A percentile compares a stretch with the other conserved stretches of the same genome.
Evolutionary conservation across 2,113 vertebrate genomes (phyloP).

Genomic region (Mormoops blainvillei): DNA sequence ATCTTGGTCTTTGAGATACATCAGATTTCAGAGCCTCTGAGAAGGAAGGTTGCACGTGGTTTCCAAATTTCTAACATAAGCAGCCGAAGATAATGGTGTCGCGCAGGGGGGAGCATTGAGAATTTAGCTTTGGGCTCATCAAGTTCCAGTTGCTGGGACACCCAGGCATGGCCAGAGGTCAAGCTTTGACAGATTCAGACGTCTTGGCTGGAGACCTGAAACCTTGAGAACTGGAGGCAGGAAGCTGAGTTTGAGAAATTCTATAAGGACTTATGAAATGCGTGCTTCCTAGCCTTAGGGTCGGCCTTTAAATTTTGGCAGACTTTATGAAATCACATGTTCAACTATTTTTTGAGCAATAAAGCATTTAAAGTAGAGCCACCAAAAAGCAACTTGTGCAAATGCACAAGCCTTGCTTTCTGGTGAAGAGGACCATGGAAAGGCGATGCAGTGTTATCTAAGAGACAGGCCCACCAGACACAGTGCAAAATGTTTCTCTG

Average conservation of each 20-base stretch:
- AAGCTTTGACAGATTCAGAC: neutral
- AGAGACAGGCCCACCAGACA: neutral
- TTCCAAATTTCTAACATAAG: neutral
- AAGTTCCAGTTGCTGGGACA: neutral
- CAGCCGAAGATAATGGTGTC: neutral
- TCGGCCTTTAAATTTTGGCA: neutral
- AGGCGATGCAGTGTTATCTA: accelerated
- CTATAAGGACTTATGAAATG: neutral
- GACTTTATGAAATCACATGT: neutral
- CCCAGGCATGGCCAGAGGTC: neutral
- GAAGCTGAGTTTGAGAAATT: neutral
- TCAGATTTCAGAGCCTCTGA: neutral
- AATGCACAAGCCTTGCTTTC: neutral
- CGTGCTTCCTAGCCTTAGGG: neutral
- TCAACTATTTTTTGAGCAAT: neutral
- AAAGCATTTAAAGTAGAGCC: neutral
- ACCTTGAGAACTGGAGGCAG: accelerated
- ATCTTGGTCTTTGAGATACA: neutral
- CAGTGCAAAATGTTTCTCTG: neutral
- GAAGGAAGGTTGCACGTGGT: neutral
- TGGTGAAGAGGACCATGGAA: neutral
- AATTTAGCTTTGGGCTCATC: neutral
- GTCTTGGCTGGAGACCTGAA: neutral
- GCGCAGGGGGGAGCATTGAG: neutral
- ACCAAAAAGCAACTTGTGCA: neutral